phyloP scores from a whole-genome alignment of 1,140 invertebrate genomes.

The Ceratosolen fusciceps region DNA sequence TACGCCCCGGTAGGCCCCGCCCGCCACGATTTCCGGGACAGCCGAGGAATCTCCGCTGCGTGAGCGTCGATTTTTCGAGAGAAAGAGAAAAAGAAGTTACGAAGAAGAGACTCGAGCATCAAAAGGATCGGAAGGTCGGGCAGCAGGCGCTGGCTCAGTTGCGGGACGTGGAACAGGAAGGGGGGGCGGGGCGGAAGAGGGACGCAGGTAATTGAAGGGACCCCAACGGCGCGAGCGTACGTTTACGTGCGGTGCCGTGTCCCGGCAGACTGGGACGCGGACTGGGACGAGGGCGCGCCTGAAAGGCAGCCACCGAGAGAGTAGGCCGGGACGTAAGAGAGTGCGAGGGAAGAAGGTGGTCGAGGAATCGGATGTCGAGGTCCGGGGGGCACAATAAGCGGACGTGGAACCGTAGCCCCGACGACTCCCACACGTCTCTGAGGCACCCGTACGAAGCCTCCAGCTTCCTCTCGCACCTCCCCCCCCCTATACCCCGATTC shows the following conservation, averaged over 20 bases:
- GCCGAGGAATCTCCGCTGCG: background rate
- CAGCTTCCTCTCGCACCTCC: background rate
- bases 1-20: background rate
- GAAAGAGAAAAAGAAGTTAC: no score
- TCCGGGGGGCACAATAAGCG: conserved; percentile 13
- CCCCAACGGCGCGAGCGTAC: background rate
- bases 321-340: background rate
- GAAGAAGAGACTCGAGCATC: no score
- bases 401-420: conserved; percentile 40
- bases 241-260: background rate
- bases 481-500: background rate
- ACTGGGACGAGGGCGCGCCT: no score
- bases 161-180: background rate
- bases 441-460: background rate
- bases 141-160: no score
- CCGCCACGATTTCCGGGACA: background rate
- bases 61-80: no score
- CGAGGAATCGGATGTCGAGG: conserved; percentile 9
- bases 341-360: background rate
- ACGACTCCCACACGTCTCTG: conserved; percentile 45
- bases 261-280: no score
- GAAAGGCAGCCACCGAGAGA: no score
- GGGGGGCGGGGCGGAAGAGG: background rate
- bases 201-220: background rate
- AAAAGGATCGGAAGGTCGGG: no score